Base-by-base conservation (phyloP, 2,888 invertebrate genomes). In the Eulithis prunata region DNA sequence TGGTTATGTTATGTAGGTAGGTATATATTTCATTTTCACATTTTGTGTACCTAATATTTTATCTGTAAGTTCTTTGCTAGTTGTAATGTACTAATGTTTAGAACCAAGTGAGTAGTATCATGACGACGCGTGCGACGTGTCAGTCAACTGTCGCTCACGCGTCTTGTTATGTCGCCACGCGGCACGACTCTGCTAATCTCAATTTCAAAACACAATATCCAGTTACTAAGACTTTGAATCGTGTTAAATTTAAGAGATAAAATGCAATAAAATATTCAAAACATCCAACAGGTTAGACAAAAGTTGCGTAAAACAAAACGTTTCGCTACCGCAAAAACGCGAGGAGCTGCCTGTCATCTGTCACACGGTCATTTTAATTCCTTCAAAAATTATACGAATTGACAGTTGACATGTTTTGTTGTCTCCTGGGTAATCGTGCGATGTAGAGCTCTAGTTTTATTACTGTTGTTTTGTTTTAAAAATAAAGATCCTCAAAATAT, bases 391-490 rank as follows among this genome's bases (percentile, higher is more conserved):
- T 90, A 87, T 80, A 85, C 78, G 87, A 91, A 89, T 89, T 91
- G 90, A 90, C 90, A 89, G 78, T 89, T 91, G 91, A 89, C 87
- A 88, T 90, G 86, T 88, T 91, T 89, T 89, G 90, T 90, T 88
- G 86, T 89, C 90, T 90, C 87, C 76, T 75, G 89, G 82, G 90
- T 87, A 90, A 89, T 90, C 86, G 83, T 79, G 84, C 85, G 75
- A 86, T 89, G 87, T 87, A 84, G 84, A 83, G 80, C 77, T 83
- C 79, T 76, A 83, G 75, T 86, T 89, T 88, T 86, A 87, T 87
- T 86, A 83, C 80, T 83, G 85, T 81, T 79, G 77, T 49, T 21
- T 21, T 49, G 11, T 47, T 47, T 8, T 5, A 3, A 7, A 47
- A 45, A 45, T 32, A 32, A 32, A 32, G 21, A 21, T 21, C 21